Base-by-base conservation (phyloP, 2,113 vertebrate species). In the Pitta sordida region DNA sequence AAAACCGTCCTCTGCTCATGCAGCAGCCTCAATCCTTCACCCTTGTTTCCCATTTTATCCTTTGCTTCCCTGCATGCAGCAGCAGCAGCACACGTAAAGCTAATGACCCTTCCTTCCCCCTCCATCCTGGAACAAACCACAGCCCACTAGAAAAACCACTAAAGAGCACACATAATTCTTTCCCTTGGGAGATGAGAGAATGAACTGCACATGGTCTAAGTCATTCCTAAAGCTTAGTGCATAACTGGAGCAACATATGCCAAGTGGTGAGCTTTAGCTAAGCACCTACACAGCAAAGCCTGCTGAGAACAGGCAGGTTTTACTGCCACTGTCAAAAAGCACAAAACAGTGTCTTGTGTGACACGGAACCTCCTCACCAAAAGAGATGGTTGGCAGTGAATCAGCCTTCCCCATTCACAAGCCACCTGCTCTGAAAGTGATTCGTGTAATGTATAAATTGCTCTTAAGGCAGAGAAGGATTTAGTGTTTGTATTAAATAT, bases 111-210 rank as follows among this genome's bases (percentile, higher is more conserved):
- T 94, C 71, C 90, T 86, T 94, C 58, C 87, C 77, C 68, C 71
- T 83, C 56, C 59, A 88, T 83, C 71, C 87, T 77, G 90, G 55
- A 79, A 87, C 56, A 93, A 95, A 62, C 95, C 94, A 86, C 83
- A 96, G 92, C 83, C 84, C 83, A 49, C 52, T 30, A 84, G 91
- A 65, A 86, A 96, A 95, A 93, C 92, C 94, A 87, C 94, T 91
- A 62, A 92, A 94, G 91, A 93, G 91, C 88, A 84, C 86, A 89
- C 70, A 89, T 68, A 76, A 88, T 84, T 84, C 91, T 77, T 55
- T 84, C 83, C 86, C 86, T 3, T 92, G 88, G 86, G 95, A 96
- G 77, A 73, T 2, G 58, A 93, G 65, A 58, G 86, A 94, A 95
- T 87, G 81, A 92, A 67, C 55, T 79, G 75, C 93, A 96, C 74